Evolutionary conservation across 2,888 invertebrate species (phyloP), one percentile per base, ranked within the genome.

Genomic region (Cylloceria caligata): DNA sequence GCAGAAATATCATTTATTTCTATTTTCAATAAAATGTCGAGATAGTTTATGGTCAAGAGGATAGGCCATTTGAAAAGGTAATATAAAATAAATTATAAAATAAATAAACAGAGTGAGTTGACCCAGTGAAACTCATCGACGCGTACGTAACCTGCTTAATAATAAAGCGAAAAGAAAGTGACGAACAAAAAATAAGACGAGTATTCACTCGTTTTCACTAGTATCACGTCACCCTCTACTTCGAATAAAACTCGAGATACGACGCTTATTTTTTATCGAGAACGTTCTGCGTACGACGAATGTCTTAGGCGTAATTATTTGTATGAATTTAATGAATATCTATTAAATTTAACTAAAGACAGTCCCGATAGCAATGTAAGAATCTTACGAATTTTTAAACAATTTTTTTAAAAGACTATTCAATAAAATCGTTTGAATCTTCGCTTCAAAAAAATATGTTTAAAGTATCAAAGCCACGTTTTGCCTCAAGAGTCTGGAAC

Each of bases 231-330:
- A 27, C 7, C 21, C 30, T 3, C n/a, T n/a, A n/a, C n/a, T n/a
- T 67, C 57, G 57, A 21, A 45, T 30, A 16, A 55, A 57, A 68
- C 57, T 60, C 45, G 57, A 57, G 47, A 34, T 60, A 21, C 47
- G 42, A 76, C 24, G 49, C 49, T 76, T 36, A 39, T 62, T 76
- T 49, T 47, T 60, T 2, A 21, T 47, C 34, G 11, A 49, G 19
- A 19, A 21, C 49, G 21, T 49, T 19, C 24, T 2, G 21, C 49
- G 11, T 52, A 16, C 42, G 11, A 11, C 39, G 3, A 16, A 47
- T 19, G 5, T 19, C 19, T 49, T 49, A 7, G 13, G 39, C 13
- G 39, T 13, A 7, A 19, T 52, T 52, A 7, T 55, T 11, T n/a
- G n/a, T 13, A 55, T 5, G n/a, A n/a, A 55, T n/a, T 30, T 7